Percentiles rank a stretch among this genome's conserved stretches.
These are phyloP conservation scores for Cuniculus paca DNA, from an alignment of 2,797 vertebrate genomes.

Conservation along the genomic window DNA sequence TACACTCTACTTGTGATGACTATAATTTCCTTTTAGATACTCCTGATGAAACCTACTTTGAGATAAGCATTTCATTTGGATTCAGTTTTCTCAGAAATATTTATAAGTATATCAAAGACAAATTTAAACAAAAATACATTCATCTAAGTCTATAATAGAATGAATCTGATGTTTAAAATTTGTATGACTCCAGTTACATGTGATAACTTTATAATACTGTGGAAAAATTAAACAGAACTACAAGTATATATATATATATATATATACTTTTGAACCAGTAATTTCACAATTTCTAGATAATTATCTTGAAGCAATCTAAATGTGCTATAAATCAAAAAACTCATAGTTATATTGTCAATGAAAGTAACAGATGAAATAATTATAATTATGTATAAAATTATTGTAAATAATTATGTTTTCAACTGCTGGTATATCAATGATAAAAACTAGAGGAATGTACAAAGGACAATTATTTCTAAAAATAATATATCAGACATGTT, in stretches of 20 bases:
- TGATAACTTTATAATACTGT: background rate
- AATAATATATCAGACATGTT: background rate
- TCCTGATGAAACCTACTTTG: background rate
- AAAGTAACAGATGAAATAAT: background rate
- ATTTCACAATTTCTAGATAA: background rate
- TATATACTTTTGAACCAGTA: background rate
- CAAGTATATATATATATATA: background rate
- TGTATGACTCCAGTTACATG: background rate
- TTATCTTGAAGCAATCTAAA: background rate
- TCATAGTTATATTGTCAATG: background rate
- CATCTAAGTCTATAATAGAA: background rate
- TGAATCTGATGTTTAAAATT: background rate
- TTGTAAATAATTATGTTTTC: background rate
- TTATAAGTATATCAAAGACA: background rate
- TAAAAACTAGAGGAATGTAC: background rate
- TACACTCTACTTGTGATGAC: background rate
- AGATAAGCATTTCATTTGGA: background rate
- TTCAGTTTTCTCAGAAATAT: background rate
- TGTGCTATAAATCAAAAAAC: background rate
- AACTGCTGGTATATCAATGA: background rate
- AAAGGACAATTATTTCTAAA: background rate
- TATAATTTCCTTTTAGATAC: background rate
- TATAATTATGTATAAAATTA: background rate
- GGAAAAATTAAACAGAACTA: background rate
- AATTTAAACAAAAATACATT: background rate